Conservation (phyloP, 1,140 invertebrate species). For the Drosophila paulistorum region DNA sequence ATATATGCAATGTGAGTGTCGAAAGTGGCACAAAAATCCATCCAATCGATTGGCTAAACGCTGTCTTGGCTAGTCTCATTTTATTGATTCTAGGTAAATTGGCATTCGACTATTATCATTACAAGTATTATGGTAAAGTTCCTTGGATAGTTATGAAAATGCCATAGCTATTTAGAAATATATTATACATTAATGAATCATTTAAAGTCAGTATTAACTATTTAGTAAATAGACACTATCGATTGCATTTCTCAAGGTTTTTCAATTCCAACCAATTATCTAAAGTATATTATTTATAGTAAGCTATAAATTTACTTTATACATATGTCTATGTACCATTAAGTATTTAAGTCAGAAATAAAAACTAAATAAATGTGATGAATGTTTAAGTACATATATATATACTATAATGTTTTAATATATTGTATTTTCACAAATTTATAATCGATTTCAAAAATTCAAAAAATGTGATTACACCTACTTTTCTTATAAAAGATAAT, state of each 20-base stretch:
- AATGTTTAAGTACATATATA: neutral
- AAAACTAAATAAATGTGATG: neutral
- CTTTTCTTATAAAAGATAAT: too few relatives aligned
- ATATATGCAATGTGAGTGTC: constrained; percentile 86
- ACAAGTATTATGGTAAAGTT: constrained; percentile 90
- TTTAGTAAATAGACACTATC: neutral
- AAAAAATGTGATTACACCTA: too few relatives aligned
- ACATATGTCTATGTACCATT: too few relatives aligned
- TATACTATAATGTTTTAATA: too few relatives aligned
- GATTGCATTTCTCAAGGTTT: neutral
- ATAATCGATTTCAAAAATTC: too few relatives aligned
- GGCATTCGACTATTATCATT: constrained; percentile 91
- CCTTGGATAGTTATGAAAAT: constrained; percentile 92
- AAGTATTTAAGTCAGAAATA: too few relatives aligned
- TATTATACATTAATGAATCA: neutral
- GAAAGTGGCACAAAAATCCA: constrained; percentile 84
- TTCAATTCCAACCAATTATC: neutral
- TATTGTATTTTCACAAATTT: too few relatives aligned
- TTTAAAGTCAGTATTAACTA: neutral
- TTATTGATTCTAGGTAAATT: constrained; percentile 89
- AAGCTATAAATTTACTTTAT: neutral
- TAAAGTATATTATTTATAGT: neutral
- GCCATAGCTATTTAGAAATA: constrained; percentile 83
- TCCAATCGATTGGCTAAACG: constrained; percentile 89
- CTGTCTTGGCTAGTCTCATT: constrained; percentile 87